Conservation (phyloP, 2,113 vertebrate genomes). For the Dolichotis patagonum region DNA sequence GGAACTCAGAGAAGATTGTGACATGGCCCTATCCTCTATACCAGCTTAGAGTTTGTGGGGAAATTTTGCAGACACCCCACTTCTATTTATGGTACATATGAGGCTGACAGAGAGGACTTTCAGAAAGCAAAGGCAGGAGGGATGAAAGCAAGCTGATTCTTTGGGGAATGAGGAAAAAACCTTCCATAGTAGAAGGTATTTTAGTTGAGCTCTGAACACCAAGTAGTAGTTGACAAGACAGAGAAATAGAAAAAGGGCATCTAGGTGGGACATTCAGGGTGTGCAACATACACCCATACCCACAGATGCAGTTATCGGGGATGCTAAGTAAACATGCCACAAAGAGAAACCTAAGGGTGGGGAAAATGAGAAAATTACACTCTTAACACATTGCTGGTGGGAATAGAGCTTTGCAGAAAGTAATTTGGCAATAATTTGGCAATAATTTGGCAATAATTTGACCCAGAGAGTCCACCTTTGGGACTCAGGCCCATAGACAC, state of each 20-base stretch:
- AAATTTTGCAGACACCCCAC: not conserved
- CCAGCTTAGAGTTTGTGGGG: not conserved
- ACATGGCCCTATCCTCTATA: not conserved
- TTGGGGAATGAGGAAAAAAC: not conserved
- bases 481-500: not conserved
- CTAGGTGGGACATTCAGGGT: too few species aligned
- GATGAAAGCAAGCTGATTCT: not conserved
- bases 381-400: not conserved
- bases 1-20: not conserved
- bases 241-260: not conserved
- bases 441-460: too few species aligned
- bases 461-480: not conserved
- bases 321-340: not conserved
- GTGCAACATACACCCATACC: not conserved
- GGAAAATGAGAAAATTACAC: not conserved
- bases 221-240: not conserved
- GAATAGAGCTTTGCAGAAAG: not conserved
- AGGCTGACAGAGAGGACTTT: not conserved
- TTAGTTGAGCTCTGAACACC: not conserved
- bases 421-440: too few species aligned
- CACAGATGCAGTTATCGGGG: not conserved
- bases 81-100: not conserved
- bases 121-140: not conserved
- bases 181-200: not conserved
- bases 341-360: not conserved